Conservation (phyloP, 2,113 vertebrate genomes). For the Amazona vittata region DNA sequence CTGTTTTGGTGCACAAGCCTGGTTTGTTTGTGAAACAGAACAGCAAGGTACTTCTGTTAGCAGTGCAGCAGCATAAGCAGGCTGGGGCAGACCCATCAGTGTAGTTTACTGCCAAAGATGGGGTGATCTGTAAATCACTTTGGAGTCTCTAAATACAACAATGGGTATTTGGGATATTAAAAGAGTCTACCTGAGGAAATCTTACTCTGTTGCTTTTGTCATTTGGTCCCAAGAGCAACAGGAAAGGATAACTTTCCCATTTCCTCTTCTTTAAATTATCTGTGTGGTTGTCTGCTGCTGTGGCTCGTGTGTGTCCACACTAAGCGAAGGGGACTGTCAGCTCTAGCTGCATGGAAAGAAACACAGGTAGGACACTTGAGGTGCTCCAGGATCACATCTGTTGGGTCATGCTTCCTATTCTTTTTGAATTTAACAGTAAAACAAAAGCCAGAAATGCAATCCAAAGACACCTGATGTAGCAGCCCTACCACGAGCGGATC, state of each 20-base stretch:
- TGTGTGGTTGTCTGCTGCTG: background rate
- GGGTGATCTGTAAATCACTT: background rate
- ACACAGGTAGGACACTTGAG: background rate
- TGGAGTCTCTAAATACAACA: background rate
- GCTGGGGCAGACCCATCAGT: background rate
- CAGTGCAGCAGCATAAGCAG: background rate
- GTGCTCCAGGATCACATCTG: background rate
- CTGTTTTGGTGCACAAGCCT: constrained; percentile 17
- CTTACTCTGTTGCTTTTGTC: background rate
- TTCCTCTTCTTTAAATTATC: background rate
- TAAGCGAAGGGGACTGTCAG: background rate
- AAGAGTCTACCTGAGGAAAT: background rate
- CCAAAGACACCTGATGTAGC: background rate
- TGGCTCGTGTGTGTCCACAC: background rate
- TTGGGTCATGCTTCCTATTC: background rate
- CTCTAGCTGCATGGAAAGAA: background rate
- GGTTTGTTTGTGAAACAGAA: constrained; percentile 30
- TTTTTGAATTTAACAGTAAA: background rate
- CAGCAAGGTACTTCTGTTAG: background rate
- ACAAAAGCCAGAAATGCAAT: background rate
- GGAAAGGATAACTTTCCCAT: background rate
- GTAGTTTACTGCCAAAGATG: background rate
- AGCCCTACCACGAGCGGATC: background rate
- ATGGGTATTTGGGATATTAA: background rate
- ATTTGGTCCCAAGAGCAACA: background rate